These are phyloP conservation scores for Malachius bipustulatus DNA, from an alignment of 2,888 invertebrate species.

Conservation along the genomic window DNA sequence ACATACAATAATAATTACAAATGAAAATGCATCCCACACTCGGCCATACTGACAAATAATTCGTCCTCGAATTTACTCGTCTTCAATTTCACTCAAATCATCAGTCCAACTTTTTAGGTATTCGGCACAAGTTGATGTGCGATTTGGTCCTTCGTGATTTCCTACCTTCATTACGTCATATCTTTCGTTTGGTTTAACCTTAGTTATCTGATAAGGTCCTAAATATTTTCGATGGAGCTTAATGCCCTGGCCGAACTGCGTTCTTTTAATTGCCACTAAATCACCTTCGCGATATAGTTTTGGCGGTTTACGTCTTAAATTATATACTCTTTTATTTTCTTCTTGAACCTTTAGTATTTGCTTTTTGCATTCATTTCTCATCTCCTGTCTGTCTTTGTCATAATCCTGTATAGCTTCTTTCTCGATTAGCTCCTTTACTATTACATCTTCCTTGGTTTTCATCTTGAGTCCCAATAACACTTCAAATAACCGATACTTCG, in stretches of 20 bases:
- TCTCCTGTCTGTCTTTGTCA: slow-evolving; percentile 13
- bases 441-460: slow-evolving; percentile 19
- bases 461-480: slow-evolving; percentile 21
- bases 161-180: slow-evolving; percentile 27
- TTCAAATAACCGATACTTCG: slow-evolving; percentile 21
- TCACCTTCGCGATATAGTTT: slow-evolving; percentile 20
- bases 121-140: slow-evolving; percentile 21
- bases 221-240: slow-evolving; percentile 28
- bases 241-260: slow-evolving; percentile 28
- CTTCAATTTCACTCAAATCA: too few species aligned
- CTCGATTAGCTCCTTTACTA: slow-evolving; percentile 18
- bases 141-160: slow-evolving; percentile 3
- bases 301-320: slow-evolving; percentile 19
- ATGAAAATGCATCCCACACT: slow-evolving; percentile 10
- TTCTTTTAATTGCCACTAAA: slow-evolving; percentile 29
- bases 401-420: slow-evolving; percentile 12
- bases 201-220: slow-evolving; percentile 24
- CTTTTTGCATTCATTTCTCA: slow-evolving; percentile 15
- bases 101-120: slow-evolving; percentile 18
- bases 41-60: slow-evolving; percentile 6
- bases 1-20: too few species aligned
- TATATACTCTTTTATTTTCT: slow-evolving; percentile 21
- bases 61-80: slow-evolving; percentile 3
- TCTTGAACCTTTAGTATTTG: slow-evolving; percentile 17
- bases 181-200: slow-evolving; percentile 23